A percentile compares a stretch with the other conserved stretches of the same genome.
Evolutionary conservation across 2,113 vertebrate genomes (phyloP).

Genomic region (Mustela lutreola): DNA sequence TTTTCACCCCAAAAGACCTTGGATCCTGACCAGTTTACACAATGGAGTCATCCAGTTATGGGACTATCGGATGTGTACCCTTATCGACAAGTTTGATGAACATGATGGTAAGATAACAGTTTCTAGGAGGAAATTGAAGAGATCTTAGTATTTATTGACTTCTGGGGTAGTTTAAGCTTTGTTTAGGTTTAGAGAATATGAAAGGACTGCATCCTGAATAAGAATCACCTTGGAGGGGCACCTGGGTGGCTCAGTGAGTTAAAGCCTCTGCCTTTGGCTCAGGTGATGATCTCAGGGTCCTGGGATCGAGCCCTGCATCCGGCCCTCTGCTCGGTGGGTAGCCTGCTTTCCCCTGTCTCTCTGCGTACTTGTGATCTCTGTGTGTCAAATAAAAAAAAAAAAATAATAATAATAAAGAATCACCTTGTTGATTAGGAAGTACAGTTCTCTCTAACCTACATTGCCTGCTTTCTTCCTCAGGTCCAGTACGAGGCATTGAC

Average conservation of each 20-base stretch:
- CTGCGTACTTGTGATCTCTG: too few species aligned
- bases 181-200: slow-evolving; percentile 11
- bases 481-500: slow-evolving; percentile 97
- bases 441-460: neutral
- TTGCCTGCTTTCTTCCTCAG: slow-evolving; percentile 80
- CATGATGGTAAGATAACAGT: slow-evolving; percentile 92
- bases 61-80: slow-evolving; percentile 99
- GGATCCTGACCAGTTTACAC: slow-evolving; percentile 98
- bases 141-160: neutral
- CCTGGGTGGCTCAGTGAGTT: too few species aligned
- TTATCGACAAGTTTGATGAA: slow-evolving; percentile 98
- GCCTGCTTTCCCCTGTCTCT: too few species aligned
- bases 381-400: too few species aligned
- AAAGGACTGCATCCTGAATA: neutral
- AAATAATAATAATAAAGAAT: neutral
- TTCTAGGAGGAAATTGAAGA: slow-evolving; percentile 11
- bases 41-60: slow-evolving; percentile 99
- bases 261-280: too few species aligned
- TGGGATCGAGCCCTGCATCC: too few species aligned
- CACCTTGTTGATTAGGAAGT: neutral
- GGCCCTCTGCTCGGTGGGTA: too few species aligned
- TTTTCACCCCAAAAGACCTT: slow-evolving; percentile 97
- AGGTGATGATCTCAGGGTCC: too few species aligned
- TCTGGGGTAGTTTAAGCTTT: neutral
- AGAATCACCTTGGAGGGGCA: neutral